These are phyloP conservation scores for Elgaria multicarinata DNA, from an alignment of 2,113 vertebrate genomes.

Conservation along the genomic window DNA sequence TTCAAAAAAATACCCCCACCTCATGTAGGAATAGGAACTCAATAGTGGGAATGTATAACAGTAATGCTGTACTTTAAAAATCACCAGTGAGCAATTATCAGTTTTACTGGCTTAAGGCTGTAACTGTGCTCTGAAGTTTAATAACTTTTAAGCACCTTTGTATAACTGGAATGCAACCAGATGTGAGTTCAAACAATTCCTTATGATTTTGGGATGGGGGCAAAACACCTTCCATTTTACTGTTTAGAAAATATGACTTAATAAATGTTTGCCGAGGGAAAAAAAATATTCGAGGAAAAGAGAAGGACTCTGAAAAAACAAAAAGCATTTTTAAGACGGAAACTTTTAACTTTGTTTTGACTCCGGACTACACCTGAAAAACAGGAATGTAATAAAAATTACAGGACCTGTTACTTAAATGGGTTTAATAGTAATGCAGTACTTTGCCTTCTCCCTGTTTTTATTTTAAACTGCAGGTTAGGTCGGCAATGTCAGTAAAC, in stretches of 20 bases:
- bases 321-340: constrained; percentile 5
- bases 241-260: constrained; percentile 34
- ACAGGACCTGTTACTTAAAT: constrained; percentile 5
- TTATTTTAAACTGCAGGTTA: not conserved
- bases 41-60: constrained; percentile 9
- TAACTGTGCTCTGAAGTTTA: constrained; percentile 32
- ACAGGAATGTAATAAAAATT: constrained; percentile 18
- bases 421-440: not conserved
- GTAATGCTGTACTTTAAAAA: constrained; percentile 34
- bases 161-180: constrained; percentile 38
- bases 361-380: not conserved
- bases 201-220: constrained; percentile 5
- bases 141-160: constrained; percentile 26
- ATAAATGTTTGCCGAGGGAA: constrained; percentile 14
- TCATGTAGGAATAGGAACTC: not conserved
- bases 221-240: constrained; percentile 33
- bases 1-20: not conserved
- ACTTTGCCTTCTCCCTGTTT: not conserved
- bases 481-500: not conserved
- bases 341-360: constrained; percentile 25
- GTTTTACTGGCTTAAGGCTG: constrained; percentile 57
- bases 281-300: not conserved
- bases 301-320: not conserved
- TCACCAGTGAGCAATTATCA: constrained; percentile 34
- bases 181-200: constrained; percentile 58